phyloP scores from a whole-genome alignment of 2,113 vertebrate genomes.

The Mionectes macconnelli region DNA sequence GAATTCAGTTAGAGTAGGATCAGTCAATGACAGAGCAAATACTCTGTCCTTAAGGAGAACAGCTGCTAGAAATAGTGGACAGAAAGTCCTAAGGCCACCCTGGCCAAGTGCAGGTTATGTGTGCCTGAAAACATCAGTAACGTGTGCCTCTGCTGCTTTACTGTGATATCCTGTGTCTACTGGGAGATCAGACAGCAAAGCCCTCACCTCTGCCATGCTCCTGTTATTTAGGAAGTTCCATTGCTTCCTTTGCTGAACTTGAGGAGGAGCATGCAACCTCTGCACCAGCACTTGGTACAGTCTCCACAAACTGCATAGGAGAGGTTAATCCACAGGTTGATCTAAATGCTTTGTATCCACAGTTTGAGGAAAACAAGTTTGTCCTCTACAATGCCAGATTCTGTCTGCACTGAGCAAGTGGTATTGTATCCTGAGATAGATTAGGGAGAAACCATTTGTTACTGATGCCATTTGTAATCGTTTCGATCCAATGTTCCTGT shows the following conservation, averaged over 20 bases:
- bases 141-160: neutral
- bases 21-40: neutral
- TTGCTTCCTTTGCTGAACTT: neutral
- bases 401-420: neutral
- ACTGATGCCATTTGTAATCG: neutral
- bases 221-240: neutral
- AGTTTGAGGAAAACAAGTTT: neutral
- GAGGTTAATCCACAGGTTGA: neutral
- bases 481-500: neutral
- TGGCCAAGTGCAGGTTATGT: neutral
- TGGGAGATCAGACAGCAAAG: neutral
- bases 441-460: neutral
- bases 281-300: neutral
- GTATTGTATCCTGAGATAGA: neutral
- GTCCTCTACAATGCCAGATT: neutral
- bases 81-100: neutral
- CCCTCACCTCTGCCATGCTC: neutral
- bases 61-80: neutral
- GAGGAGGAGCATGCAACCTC: neutral
- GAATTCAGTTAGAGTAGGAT: neutral
- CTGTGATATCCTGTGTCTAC: neutral
- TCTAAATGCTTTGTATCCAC: neutral
- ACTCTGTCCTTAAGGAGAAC: neutral
- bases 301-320: neutral
- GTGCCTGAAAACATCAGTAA: neutral